Evolutionary conservation across 2,113 vertebrate species (phyloP), one percentile per base, ranked within the genome.

Genomic region (Tetrao urogallus): DNA sequence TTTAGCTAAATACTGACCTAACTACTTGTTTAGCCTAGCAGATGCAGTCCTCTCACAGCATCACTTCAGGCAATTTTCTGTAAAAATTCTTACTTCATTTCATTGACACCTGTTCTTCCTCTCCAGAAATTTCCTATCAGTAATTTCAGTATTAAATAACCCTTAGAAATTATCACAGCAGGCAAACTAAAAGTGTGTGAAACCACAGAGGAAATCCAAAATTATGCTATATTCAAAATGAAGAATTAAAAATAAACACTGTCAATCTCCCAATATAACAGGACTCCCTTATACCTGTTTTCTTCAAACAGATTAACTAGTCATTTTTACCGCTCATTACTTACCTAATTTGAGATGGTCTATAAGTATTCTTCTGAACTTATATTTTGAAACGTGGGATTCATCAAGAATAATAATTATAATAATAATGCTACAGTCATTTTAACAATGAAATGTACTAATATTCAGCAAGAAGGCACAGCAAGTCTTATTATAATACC

Each of bases 271-370:
- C 34, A 58, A 0, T 86, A 83, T 28, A 50, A 70, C 11, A 75
- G 47, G 71, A 71, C 38, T 82, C 70, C 18, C 22, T 88, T 60
- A 11, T 40, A 54, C 48, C 28, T 88, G 38, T 86, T 82, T 43
- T 45, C 5, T 48, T 90, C 48, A 40, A 78, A 90, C 6, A 67
- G 50, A 47, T 75, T 78, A 54, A 10, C 20, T 69, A 57, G 30
- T 69, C 43, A 92, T 95, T 94, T 95, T 66, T 70, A 75, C 82
- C 70, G 69, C n/a, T 95, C 83, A 58, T 92, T 92, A 72, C 21
- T 90, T 82, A 81, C 4, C 4, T 67, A 65, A 86, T 94, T 93
- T 84, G 66, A 65, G 8, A n/a, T 48, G 56, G 16, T 43, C 42
- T 64, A 4, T 45, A 93, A 47, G 4, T 92, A 52, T 75, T 92